Base-by-base conservation (phyloP, 53 echinoderm and acorn worm species). In the Crossaster papposus region DNA sequence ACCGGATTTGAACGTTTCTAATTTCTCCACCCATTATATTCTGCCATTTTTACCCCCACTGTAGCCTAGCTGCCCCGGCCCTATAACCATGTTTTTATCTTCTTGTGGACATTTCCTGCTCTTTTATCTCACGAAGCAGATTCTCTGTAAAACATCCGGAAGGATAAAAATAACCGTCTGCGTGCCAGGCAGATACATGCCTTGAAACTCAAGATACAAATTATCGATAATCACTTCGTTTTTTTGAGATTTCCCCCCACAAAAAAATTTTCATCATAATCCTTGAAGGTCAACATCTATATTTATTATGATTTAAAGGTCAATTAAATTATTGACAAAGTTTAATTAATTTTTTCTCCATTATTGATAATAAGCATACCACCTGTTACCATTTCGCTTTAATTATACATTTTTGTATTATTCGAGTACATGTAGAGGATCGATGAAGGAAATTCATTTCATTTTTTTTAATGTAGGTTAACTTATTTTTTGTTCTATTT, bases 91-190 rank as follows among this genome's bases (percentile, higher is more conserved):
- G 36, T 23, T 68, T n/a, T 1, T 23, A 28, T 68, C 36, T 68
- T 17, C 68, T 55, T 35, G 13, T 51, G 82, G 82, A 68, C 38
- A 64, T 82, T 82, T 65, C 82, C 64, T n/a, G 36, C 37, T 65
- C 38, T 65, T 65, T 68, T 65, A 65, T 65, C 65, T 65, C 23
- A 20, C 36, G 38, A 65, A 82, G 65, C 82, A 82, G 65, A 55
- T 82, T 82, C 62, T 82, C 50, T 24, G 68, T 37, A n/a, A 12
- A 68, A 50, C 24, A n/a, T 22, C 32, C 68, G 38, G 82, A 38
- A 37, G 38, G 68, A 28, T 68, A 82, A 82, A 68, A 70, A 82
- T 68, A 82, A 26, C 54, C 62, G 17, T 33, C 17, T 54, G n/a
- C n/a, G n/a, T n/a, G 14, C 7, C 31, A 65, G 70, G 65, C 36